Conservation (phyloP, 2,888 invertebrate species). For the Cancer borealis region DNA sequence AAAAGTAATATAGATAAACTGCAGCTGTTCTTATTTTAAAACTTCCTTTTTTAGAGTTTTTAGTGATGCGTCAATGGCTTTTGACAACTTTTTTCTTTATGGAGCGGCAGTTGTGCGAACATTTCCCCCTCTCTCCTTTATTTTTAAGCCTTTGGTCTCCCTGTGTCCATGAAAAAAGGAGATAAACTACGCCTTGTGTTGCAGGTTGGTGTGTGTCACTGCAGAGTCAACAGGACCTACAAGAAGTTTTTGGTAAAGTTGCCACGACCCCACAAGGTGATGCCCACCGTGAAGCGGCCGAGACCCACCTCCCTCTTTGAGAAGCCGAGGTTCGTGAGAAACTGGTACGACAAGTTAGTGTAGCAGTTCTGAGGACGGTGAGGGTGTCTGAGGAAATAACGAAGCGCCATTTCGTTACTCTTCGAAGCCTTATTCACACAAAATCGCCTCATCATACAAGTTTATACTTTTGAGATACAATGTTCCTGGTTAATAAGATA, state of each 20-base stretch:
- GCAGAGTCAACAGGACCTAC: constrained; percentile 89
- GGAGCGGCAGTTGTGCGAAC: not conserved
- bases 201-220: constrained; percentile 89
- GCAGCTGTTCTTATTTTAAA: not conserved
- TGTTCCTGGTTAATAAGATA: not conserved
- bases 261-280: constrained; percentile 62
- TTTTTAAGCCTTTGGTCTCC: not conserved
- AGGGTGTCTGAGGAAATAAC: not conserved
- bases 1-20: not conserved
- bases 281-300: constrained; percentile 62
- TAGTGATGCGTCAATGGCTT: not conserved
- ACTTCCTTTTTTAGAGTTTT: not conserved
- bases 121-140: not conserved
- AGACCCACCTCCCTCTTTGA: constrained; percentile 68
- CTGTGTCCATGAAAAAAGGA: not conserved
- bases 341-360: constrained; percentile 22
- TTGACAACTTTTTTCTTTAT: not conserved
- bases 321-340: constrained; percentile 63
- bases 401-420: not conserved
- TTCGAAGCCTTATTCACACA: not conserved
- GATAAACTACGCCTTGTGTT: not conserved
- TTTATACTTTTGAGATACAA: not conserved
- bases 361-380: constrained; percentile 17
- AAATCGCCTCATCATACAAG: not conserved
- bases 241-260: constrained; percentile 81